phyloP scores from a whole-genome alignment of 2,888 invertebrate genomes.

The Halictus quadricinctus region DNA sequence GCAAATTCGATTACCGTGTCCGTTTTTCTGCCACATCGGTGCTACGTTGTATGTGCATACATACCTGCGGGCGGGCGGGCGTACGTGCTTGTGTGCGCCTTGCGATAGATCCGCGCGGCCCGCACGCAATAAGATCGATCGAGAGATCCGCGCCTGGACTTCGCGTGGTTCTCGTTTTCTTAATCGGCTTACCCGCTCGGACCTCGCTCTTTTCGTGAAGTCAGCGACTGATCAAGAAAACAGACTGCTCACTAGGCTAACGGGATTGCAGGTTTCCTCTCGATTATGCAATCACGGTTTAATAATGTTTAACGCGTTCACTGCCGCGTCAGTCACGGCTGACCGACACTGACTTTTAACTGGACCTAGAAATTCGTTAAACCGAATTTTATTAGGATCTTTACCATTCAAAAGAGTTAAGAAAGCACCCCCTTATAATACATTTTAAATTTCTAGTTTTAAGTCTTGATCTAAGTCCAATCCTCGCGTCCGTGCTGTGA shows the following conservation, averaged over 20 bases:
- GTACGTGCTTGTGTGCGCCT: background rate
- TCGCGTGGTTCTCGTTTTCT: background rate
- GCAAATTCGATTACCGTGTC: slow-evolving; percentile 49
- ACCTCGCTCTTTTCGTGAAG: background rate
- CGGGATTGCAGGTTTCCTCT: background rate
- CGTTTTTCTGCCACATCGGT: background rate
- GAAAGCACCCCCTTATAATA: too few species aligned
- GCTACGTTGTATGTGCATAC: too few species aligned
- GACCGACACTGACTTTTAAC: too few species aligned
- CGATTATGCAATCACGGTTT: background rate
- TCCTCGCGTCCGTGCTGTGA: too few species aligned
- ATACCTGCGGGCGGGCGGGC: background rate
- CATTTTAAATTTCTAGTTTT: too few species aligned
- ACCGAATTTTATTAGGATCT: too few species aligned
- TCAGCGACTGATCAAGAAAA: slow-evolving; percentile 15
- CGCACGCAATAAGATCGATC: slow-evolving; percentile 42
- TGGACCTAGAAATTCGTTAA: too few species aligned
- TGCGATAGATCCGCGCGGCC: background rate
- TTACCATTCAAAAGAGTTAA: too few species aligned
- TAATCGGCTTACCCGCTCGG: slow-evolving; percentile 14
- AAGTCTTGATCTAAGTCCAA: too few species aligned
- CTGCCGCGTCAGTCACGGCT: too few species aligned
- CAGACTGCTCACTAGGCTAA: background rate
- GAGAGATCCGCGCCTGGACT: slow-evolving; percentile 29
- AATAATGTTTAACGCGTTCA: background rate